Evolutionary conservation across 2,797 vertebrate genomes (phyloP), one percentile per base, ranked within the genome.

Genomic region (Lycodopsis pacificus): DNA sequence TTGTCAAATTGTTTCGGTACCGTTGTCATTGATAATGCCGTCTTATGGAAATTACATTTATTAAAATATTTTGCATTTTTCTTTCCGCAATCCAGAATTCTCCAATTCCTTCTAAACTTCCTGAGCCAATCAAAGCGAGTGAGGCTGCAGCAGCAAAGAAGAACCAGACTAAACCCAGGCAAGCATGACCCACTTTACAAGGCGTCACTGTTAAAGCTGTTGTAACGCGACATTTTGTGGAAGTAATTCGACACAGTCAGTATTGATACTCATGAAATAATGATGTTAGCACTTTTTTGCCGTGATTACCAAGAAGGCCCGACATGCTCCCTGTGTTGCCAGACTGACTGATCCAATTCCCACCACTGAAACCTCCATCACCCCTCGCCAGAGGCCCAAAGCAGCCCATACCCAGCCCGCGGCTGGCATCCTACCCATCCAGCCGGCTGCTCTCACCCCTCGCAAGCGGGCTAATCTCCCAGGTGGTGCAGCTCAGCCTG

Each of bases 61-160:
- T 20, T 46, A 53, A 8, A 76, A 32, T 3, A 27, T 27, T 27
- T 27, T 10, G 38, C 13, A 20, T 80, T 74, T 61, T 59, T 51
- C 82, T 42, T 76, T 53, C 36, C 38, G 71, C 62, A 77, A 68
- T 86, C 27, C 93, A 99, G 98, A 99, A 98, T 88, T 97, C 97
- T 91, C 90, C 92, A 7, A 96, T 99, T 89, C 98, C 98, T 46
- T 73, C 95, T 54, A 98, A 97, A 88, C 97, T 99, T 88, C 97
- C 98, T 46, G 98, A 99, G 83, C 97, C 98, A 22, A 91, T 99
- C 83, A 97, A 97, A 96, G 97, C 97, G 0, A 99, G 98, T 20
- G 98, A 99, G 89, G 98, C 98, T 86, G 98, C 98, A n/a, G 97
- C 97, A 58, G 97, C 97, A 90, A 99, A 99, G 95, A 96, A 95